A percentile compares a stretch with the other conserved stretches of the same genome.
Evolutionary conservation across 2,888 invertebrate genomes (phyloP).

Genomic region (Entomobrya proxima): DNA sequence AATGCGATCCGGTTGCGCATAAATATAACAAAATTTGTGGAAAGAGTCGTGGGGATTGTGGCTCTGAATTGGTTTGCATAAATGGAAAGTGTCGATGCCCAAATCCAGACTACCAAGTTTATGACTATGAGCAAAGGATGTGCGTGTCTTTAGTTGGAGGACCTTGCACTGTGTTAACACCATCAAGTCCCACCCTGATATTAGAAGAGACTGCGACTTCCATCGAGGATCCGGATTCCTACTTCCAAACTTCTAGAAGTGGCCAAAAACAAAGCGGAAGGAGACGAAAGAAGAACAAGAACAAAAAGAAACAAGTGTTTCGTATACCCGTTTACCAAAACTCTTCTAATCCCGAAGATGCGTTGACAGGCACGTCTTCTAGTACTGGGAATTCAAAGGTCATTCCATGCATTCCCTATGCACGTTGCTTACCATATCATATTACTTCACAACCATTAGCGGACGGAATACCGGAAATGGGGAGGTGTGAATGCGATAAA

Average conservation of each 20-base stretch:
- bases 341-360: not conserved
- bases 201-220: constrained; percentile 13
- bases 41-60: constrained; percentile 59
- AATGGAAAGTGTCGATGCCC: constrained; percentile 70
- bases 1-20: constrained; percentile 66
- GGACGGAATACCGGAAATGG: constrained; percentile 20
- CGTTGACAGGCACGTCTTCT: not conserved
- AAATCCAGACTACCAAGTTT: constrained; percentile 71
- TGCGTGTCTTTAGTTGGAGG: constrained; percentile 70
- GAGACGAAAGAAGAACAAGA: constrained; percentile 25
- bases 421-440: constrained; percentile 66
- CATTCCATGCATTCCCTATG: constrained; percentile 66
- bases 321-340: not conserved
- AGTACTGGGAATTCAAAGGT: not conserved
- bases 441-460: not conserved
- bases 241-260: not conserved
- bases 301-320: constrained; percentile 10
- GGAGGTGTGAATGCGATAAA: constrained; percentile 63
- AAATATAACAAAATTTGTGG: constrained; percentile 68
- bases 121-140: constrained; percentile 62
- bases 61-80: constrained; percentile 63
- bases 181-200: not conserved
- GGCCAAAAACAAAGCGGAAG: not conserved
- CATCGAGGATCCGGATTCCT: not conserved
- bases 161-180: constrained; percentile 57